Evolutionary conservation across 2,888 invertebrate genomes (phyloP).

Genomic region (Lumbricus terrestris): DNA sequence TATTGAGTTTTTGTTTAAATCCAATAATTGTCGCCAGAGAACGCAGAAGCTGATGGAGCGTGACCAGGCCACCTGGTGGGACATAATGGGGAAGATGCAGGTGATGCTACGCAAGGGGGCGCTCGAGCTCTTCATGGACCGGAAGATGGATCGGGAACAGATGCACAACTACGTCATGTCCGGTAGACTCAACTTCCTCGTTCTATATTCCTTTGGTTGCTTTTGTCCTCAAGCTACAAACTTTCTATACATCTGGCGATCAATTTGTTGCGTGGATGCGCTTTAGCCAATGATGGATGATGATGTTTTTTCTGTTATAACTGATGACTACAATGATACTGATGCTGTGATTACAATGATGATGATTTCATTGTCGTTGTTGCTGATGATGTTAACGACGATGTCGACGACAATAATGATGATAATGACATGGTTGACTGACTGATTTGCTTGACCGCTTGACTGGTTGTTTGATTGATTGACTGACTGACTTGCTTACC

Average conservation of each 20-base stretch:
- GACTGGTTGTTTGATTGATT: too few species aligned
- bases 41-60: constrained; percentile 68
- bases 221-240: neutral
- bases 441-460: too few species aligned
- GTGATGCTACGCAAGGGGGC: constrained; percentile 89
- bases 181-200: constrained; percentile 65
- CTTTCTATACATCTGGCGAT: neutral
- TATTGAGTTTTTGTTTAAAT: neutral
- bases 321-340: too few species aligned
- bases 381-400: neutral
- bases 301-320: too few species aligned
- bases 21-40: constrained; percentile 39
- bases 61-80: constrained; percentile 97
- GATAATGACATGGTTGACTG: too few species aligned
- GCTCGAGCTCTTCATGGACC: constrained; percentile 76
- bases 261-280: neutral
- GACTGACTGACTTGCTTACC: too few species aligned
- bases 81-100: constrained; percentile 90
- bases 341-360: neutral
- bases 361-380: neutral
- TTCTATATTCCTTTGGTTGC: neutral
- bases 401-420: too few species aligned
- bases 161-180: constrained; percentile 99
- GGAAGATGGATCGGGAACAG: constrained; percentile 83
- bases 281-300: neutral